A percentile compares a stretch with the other conserved stretches of the same genome.
phyloP scores from a whole-genome alignment of 2,888 invertebrate genomes.

The Sceliomorpha sp. region DNA sequence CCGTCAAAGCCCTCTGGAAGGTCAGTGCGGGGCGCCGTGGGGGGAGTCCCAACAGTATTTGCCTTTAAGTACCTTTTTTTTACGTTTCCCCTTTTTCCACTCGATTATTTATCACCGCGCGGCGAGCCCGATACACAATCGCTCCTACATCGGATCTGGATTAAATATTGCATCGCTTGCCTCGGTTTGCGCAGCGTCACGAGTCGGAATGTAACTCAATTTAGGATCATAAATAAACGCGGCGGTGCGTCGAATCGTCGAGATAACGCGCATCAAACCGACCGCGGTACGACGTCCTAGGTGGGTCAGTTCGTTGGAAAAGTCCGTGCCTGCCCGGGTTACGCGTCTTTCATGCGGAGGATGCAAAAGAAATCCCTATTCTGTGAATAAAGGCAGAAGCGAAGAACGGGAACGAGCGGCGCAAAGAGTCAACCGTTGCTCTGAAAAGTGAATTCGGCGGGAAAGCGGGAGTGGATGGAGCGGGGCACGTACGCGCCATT shows the following conservation, averaged over 20 bases:
- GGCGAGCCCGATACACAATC: conserved; percentile 34
- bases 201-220: conserved; percentile 34
- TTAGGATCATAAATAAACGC: conserved; percentile 24
- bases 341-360: too few relatives aligned
- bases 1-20: conserved; percentile 75
- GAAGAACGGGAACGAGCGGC: background rate
- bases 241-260: too few relatives aligned
- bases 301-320: too few relatives aligned
- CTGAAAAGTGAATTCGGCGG: conserved; percentile 26
- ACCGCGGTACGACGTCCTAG: too few relatives aligned
- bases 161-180: conserved; percentile 55
- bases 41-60: conserved; percentile 77
- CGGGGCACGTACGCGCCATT: background rate
- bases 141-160: conserved; percentile 58
- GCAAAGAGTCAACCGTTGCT: conserved; percentile 29
- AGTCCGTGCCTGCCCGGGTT: too few relatives aligned
- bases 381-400: too few relatives aligned
- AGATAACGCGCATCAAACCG: too few relatives aligned
- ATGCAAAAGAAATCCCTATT: too few relatives aligned
- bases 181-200: conserved; percentile 17
- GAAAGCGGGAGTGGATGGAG: conserved; percentile 2
- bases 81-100: conserved; percentile 28
- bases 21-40: conserved; percentile 76
- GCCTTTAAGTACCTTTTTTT: conserved; percentile 66
- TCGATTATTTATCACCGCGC: conserved; percentile 68